Conservation (phyloP, 2,888 invertebrate species). For the Cynaeus angustus region DNA sequence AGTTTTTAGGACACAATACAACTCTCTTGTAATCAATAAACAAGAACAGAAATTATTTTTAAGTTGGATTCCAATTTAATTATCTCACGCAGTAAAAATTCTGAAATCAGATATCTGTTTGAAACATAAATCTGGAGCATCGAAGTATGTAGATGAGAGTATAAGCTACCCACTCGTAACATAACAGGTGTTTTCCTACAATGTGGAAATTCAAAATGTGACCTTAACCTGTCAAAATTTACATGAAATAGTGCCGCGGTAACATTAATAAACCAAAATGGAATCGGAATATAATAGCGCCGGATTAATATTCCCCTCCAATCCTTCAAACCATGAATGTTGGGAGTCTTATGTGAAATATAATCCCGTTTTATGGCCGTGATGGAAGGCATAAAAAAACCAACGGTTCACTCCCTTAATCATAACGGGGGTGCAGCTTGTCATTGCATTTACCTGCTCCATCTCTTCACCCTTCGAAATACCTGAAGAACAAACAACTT, state of each 20-base stretch:
- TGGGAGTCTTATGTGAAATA: constrained; percentile 43
- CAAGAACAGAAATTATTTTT: not conserved
- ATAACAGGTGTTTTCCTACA: constrained; percentile 37
- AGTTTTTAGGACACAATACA: constrained; percentile 7
- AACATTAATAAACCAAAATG: constrained; percentile 33
- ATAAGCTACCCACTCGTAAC: constrained; percentile 26
- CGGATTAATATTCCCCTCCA: constrained; percentile 30
- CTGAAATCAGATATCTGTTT: too few relatives aligned
- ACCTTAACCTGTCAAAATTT: constrained; percentile 27
- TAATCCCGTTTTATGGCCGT: constrained; percentile 47
- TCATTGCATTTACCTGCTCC: constrained; percentile 69
- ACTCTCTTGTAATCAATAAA: not conserved
- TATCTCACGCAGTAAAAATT: not conserved
- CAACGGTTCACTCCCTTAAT: constrained; percentile 51
- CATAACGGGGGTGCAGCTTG: constrained; percentile 66
- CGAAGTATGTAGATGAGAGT: constrained; percentile 22
- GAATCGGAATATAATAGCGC: constrained; percentile 19
- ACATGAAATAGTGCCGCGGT: constrained; percentile 8
- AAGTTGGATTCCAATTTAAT: not conserved
- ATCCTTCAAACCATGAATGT: constrained; percentile 24
- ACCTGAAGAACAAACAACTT: constrained; percentile 6
- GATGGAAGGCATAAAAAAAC: constrained; percentile 45
- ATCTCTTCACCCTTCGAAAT: constrained; percentile 52
- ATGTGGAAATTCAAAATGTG: constrained; percentile 16
- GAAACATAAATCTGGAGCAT: too few relatives aligned